A percentile compares a stretch with the other conserved stretches of the same genome.
These are phyloP conservation scores for Archilochus colubris DNA, from an alignment of 2,113 vertebrate genomes.

Conservation along the genomic window DNA sequence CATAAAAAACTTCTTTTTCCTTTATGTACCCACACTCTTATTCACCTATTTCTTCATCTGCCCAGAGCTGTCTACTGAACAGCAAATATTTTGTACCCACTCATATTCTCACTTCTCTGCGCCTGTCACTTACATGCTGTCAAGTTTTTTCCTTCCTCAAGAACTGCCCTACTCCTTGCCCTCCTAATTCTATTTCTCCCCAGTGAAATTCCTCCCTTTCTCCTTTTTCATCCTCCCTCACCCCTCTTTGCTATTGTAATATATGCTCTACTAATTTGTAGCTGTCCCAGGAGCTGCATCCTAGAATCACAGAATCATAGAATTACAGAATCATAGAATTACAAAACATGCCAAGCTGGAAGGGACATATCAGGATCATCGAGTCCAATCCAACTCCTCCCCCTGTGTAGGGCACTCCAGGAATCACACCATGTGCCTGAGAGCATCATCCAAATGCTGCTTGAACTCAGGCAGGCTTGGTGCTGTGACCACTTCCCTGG, in stretches of 20 bases:
- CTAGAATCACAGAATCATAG: background rate
- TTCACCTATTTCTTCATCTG: background rate
- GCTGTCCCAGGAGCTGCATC: background rate
- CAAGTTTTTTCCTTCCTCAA: background rate
- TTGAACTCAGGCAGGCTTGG: no score
- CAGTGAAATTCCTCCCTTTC: background rate
- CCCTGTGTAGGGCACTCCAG: no score
- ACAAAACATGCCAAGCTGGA: no score
- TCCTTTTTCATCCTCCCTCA: background rate
- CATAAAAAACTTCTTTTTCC: background rate
- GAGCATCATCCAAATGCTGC: no score
- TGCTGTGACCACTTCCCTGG: no score
- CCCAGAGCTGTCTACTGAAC: background rate
- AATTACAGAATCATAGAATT: no score
- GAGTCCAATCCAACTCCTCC: no score
- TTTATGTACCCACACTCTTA: background rate
- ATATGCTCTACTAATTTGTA: background rate
- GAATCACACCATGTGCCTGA: no score
- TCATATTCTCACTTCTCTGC: background rate
- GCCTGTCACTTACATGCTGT: background rate
- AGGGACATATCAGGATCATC: no score
- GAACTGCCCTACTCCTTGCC: background rate
- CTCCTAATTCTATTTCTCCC: background rate
- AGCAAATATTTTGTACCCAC: background rate
- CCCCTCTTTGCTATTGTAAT: background rate